Evolutionary conservation across 2,113 vertebrate species (phyloP).

Genomic region (Andinoacara biseriatus): DNA sequence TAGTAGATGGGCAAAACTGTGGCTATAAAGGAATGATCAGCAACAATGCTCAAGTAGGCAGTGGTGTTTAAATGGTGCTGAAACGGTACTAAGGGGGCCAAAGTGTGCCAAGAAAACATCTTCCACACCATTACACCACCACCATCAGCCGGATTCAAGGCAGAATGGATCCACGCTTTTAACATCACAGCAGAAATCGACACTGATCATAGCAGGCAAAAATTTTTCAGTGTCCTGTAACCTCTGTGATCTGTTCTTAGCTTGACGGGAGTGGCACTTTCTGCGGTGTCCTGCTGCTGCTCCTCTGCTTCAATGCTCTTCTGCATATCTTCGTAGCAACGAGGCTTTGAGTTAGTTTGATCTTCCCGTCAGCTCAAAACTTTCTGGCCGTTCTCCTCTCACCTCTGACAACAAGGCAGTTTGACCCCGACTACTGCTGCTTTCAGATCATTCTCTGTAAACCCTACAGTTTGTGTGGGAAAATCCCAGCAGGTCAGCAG

Average conservation of each 20-base stretch:
- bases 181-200: background rate
- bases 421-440: no score
- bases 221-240: background rate
- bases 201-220: background rate
- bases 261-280: background rate
- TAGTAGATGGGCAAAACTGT: background rate
- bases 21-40: background rate
- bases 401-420: no score
- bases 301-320: background rate
- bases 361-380: no score
- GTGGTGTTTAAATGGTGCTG: background rate
- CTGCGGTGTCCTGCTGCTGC: background rate
- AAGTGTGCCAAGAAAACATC: background rate
- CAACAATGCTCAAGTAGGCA: background rate
- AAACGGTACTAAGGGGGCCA: background rate
- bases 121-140: background rate
- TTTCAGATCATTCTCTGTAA: no score
- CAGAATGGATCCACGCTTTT: background rate
- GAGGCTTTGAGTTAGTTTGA: no score
- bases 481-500: background rate
- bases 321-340: background rate
- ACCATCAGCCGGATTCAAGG: background rate
- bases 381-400: no score
- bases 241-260: no score
- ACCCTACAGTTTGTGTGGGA: no score